A percentile compares a stretch with the other conserved stretches of the same genome.
These are phyloP conservation scores for Chaetophractus vellerosus DNA, from an alignment of 2,797 vertebrate genomes.

Conservation along the genomic window DNA sequence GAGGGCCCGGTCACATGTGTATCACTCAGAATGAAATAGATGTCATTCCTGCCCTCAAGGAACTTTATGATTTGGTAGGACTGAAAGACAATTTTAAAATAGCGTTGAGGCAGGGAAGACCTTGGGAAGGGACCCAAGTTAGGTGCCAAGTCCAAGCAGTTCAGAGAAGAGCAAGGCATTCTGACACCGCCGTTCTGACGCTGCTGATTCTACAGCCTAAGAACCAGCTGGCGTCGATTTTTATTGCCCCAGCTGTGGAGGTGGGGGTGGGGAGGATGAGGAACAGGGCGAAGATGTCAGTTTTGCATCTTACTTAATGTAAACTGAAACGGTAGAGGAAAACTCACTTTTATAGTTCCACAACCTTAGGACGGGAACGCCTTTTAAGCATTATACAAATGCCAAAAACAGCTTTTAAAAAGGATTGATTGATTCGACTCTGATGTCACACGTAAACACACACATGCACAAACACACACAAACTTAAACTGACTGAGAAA, in stretches of 20 bases:
- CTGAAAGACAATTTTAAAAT: neutral
- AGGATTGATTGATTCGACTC: neutral
- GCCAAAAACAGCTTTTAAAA: constrained; percentile 42
- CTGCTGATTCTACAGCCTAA: neutral
- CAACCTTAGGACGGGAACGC: neutral
- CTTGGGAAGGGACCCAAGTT: neutral
- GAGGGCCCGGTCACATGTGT: neutral
- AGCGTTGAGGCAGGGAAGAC: neutral
- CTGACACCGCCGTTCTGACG: neutral
- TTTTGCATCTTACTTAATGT: constrained; percentile 43
- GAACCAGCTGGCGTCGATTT: neutral
- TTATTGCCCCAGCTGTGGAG: constrained; percentile 61
- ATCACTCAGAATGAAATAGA: neutral
- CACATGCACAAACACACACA: constrained; percentile 1
- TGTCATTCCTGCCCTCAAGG: neutral
- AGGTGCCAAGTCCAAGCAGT: constrained; percentile 52
- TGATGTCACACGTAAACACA: neutral
- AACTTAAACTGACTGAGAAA: neutral
- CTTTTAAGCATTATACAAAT: constrained; percentile 32
- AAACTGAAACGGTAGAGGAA: constrained; percentile 26
- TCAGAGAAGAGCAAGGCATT: neutral
- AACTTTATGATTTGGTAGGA: neutral
- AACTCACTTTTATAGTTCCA: constrained; percentile 6
- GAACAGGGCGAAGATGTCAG: constrained; percentile 17
- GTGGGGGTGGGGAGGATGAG: neutral